These are phyloP conservation scores for Lampris megalopsis DNA, from an alignment of 2,113 vertebrate species.

Conservation along the genomic window DNA sequence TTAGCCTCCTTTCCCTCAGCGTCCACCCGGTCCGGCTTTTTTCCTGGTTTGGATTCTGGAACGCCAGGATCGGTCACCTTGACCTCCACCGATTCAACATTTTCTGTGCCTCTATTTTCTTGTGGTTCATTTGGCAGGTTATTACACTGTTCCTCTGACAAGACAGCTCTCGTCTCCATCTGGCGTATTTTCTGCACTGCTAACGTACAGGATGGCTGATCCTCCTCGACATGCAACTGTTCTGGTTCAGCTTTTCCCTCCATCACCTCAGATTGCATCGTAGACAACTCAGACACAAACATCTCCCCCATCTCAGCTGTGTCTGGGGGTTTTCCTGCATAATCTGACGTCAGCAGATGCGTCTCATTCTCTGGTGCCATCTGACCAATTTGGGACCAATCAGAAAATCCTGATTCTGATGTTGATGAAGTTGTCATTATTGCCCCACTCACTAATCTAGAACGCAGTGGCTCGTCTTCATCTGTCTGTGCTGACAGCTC, in stretches of 20 bases:
- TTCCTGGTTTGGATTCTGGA: neutral
- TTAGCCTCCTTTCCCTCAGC: neutral
- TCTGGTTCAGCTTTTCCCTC: neutral
- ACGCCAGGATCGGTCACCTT: neutral
- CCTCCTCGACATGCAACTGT: neutral
- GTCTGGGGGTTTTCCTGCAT: slow-evolving; percentile 2
- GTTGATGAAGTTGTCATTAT: slow-evolving; percentile 38
- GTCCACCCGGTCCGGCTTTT: neutral
- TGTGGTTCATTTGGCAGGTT: neutral
- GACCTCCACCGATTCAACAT: neutral
- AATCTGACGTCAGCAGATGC: neutral
- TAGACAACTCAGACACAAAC: neutral
- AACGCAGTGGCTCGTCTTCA: slow-evolving; percentile 10
- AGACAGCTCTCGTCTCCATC: neutral
- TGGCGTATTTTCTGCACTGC: neutral
- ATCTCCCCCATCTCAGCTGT: neutral
- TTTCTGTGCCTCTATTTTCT: slow-evolving; percentile 10
- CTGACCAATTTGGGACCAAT: slow-evolving; percentile 22
- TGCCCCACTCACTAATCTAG: slow-evolving; percentile 25
- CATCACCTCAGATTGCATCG: neutral
- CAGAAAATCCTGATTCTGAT: slow-evolving; percentile 38
- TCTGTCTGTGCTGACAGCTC: neutral
- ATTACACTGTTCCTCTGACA: neutral
- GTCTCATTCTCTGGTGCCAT: slow-evolving; percentile 8
- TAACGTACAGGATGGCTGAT: neutral